These are phyloP conservation scores for Pseudobourletiella spinata DNA, from an alignment of 1,140 invertebrate species.

Conservation along the genomic window DNA sequence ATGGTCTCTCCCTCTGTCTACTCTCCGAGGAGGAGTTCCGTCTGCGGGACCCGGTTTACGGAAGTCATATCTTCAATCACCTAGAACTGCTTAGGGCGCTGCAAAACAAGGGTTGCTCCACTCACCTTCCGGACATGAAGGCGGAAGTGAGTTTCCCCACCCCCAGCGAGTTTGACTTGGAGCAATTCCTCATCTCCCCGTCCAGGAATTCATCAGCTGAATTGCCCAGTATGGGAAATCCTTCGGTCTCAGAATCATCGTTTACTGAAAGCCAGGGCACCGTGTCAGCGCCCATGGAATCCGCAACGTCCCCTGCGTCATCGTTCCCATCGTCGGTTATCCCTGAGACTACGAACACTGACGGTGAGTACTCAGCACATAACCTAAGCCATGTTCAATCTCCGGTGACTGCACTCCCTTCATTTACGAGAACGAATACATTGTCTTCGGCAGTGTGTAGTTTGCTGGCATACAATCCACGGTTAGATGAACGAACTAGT, in stretches of 20 bases:
- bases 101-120: constrained; percentile 36
- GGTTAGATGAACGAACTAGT: too few relatives aligned
- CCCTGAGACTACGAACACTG: constrained; percentile 15
- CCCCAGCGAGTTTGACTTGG: constrained; percentile 11
- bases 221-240: background rate
- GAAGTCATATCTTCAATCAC: constrained; percentile 74
- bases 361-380: constrained; percentile 23
- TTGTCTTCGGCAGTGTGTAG: too few relatives aligned
- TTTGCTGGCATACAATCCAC: too few relatives aligned
- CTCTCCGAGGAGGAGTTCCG: constrained; percentile 78
- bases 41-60: constrained; percentile 61
- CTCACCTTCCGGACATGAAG: constrained; percentile 4
- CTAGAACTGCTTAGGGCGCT: constrained; percentile 81
- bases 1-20: constrained; percentile 61
- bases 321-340: constrained; percentile 11
- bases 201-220: background rate
- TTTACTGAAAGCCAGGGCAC: background rate
- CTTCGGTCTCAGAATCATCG: background rate
- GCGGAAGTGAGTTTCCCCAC: background rate
- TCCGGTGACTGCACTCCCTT: background rate
- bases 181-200: constrained; percentile 4
- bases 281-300: background rate
- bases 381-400: background rate
- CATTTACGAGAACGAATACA: background rate
- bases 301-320: background rate